Conservation (phyloP, 2,888 invertebrate genomes). For the Acrocyrtus sp. region DNA sequence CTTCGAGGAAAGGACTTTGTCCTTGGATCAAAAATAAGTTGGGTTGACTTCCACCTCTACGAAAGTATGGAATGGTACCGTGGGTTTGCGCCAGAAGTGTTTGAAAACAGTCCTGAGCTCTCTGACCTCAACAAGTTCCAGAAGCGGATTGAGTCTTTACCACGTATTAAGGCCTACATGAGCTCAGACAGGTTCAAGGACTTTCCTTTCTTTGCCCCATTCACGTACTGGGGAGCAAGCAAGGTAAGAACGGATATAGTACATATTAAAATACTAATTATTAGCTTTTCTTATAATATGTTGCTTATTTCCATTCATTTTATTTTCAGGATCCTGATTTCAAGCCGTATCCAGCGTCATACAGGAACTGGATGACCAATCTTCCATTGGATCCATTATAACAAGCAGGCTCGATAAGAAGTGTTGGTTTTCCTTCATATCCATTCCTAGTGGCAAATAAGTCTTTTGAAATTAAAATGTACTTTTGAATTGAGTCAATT, state of each 20-base stretch:
- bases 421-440: too few species aligned
- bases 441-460: too few species aligned
- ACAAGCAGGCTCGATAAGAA: too few species aligned
- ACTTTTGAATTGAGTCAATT: too few species aligned
- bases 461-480: too few species aligned
- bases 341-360: constrained; percentile 14
- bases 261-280: too few species aligned
- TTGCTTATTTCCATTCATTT: background rate
- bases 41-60: constrained; percentile 21
- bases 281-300: background rate
- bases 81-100: constrained; percentile 10
- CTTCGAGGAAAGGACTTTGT: constrained; percentile 25
- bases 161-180: constrained; percentile 31
- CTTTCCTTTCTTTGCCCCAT: constrained; percentile 23
- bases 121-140: constrained; percentile 13
- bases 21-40: constrained; percentile 15
- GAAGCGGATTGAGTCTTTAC: constrained; percentile 20
- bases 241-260: too few species aligned
- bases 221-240: constrained; percentile 18
- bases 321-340: constrained; percentile 29
- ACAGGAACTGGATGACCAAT: constrained; percentile 20
- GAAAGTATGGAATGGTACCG: constrained; percentile 24
- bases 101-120: constrained; percentile 15
- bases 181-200: constrained; percentile 19
- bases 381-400: constrained; percentile 26